Evolutionary conservation across 2,888 invertebrate genomes (phyloP), one percentile per base, ranked within the genome.

Genomic region (Dyspetes luteomarginatus): DNA sequence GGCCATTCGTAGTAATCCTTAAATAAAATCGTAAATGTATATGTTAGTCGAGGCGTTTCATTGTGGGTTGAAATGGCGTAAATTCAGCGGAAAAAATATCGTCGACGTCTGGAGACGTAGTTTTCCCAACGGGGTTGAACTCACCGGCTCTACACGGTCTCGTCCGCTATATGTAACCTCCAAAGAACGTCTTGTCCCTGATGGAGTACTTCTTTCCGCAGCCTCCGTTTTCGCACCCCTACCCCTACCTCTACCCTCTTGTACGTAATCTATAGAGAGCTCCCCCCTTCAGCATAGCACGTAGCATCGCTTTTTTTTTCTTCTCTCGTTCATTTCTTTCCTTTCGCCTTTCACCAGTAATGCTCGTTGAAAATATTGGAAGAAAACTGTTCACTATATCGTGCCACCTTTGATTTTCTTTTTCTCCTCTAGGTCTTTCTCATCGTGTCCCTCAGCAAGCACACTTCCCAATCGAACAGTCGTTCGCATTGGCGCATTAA

Each of bases 351-450:
- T 64, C 56, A 64, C 55, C 67, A 15, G 45, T 55, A 56, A 26
- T 15, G 15, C 48, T 36, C 64, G 41, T 74, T 79, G 69, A 62
- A 79, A 69, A 74, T 74, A 79, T 79, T 69, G 69, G 69, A 74
- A 50, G 79, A 74, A 78, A 79, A 79, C 69, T 58, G 69, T 79
- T 79, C 79, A 64, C 78, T 45, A 67, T 62, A 56, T 22, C 77
- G 67, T 60, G 52, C 50, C 36, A 17, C 60, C 56, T 55, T 45
- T 71, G n/a, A 17, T 55, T 36, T 30, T 60, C 55, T 7, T 36
- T 50, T 15, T 55, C 26, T 55, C n/a, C 65, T 12, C 7, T 52
- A 9, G 30, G 4, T 48, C 1, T 56, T n/a, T 28, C 26, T 28
- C 28, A 19, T 56, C 28, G n/a, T 55, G 26, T 50, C 15, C 48